Base-by-base conservation (phyloP, 2,888 invertebrate genomes). In the Parnassius mnemosyne region DNA sequence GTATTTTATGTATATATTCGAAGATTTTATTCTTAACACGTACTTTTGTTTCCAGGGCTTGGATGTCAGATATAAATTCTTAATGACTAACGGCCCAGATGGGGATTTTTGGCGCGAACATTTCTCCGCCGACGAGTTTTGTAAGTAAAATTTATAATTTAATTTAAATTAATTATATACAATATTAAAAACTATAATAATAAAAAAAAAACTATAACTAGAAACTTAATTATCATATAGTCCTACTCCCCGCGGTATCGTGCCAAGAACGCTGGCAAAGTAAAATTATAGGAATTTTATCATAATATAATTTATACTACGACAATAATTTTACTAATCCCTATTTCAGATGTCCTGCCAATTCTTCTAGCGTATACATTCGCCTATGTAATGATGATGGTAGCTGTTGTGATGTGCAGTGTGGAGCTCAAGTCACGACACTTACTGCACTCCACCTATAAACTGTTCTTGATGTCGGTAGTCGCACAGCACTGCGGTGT, bases 41-140 rank as follows among this genome's bases (percentile, higher is more conserved):
- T 20, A 34, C 34, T 34, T 7, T 34, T 34, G 0, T 34, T 5
- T 16, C 10, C 83, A 94, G 93, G 97, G 97, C 1, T 87, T 98
- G 56, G 94, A 95, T 67, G 79, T 98, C 3, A 93, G 94, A 63
- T 98, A 97, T 83, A 94, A 94, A 75, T 94, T 98, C 69, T 88
- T 95, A 62, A 95, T 98, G 96, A 97, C 97, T 0, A 98, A 98
- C 81, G 97, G 96, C 0, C 92, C 94, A 1, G 93, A 93, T 1
- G 95, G 95, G 0, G 95, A 95, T 73, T 95, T 96, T 72, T 96
- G 97, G 95, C 95, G 95, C 72, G 94, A 96, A 76, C 98, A 98
- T 77, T 98, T 97, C 79, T 98, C 98, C 0, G 98, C 97, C 10
- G 98, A 98, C 83, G 97, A 98, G 87, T 97, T 98, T 87, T 97